Evolutionary conservation across 2,113 vertebrate genomes (phyloP), one percentile per base, ranked within the genome.

Genomic region (Suncus etruscus): DNA sequence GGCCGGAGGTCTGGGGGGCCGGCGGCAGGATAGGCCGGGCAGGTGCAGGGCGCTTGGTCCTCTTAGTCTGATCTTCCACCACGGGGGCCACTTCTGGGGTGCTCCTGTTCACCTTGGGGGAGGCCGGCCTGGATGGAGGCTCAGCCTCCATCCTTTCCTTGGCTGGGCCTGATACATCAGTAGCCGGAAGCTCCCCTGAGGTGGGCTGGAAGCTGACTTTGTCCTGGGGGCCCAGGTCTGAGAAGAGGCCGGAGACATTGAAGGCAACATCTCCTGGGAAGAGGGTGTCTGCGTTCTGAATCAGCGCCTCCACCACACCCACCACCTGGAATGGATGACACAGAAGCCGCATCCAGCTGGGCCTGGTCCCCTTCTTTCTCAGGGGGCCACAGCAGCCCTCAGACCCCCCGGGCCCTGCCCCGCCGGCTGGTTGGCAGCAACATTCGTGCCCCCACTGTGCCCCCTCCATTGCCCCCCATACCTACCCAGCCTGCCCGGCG

Each of bases 301-400:
- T 99, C 58, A 99, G 98, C 5, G 98, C 98, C 96, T 99, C 99
- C 2, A 99, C 98, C 76, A 99, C 97, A 0, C 95, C 97, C 79
- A 99, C 98, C 86, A 99, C 98, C 97, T 99, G 99, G 88, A 58
- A 99, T 99, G 10, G 99, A 99, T 25, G 98, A 99, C 74, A 98
- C 98, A 0, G 99, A 98, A 3, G 99, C 99, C 95, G 99, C 98
- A 86, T 99, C 98, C 58, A 99, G 95, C 82, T 99, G 97, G 87
- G 98, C 96, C 0, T 96, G 96, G 95, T 99, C 98, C 95, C 99
- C 9, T 58, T 58, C 10, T 58, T 11, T 16, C 54, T 16, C 54
- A 11, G n/a, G n/a, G n/a, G 79, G 89, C 63, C 66, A 94, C 0
- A 87, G 96, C 45, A 96, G 95, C 1, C 0, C 95, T 0, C 83